Conservation (phyloP, 2,888 invertebrate genomes). For the Eucera pruinosa region DNA sequence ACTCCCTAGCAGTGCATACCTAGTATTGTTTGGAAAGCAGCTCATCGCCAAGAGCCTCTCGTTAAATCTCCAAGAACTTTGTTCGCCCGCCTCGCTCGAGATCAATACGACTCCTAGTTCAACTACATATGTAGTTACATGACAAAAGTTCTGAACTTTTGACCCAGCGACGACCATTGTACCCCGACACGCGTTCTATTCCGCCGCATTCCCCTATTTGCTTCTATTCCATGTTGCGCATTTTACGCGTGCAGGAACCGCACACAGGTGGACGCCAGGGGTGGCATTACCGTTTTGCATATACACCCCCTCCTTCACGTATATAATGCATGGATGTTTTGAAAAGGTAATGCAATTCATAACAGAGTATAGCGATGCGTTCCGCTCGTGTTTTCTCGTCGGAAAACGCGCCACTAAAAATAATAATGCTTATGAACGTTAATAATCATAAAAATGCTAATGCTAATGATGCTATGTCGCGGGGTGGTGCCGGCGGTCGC, state of each 20-base stretch:
- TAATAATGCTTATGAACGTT: conserved; percentile 39
- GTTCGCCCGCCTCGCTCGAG: conserved; percentile 34
- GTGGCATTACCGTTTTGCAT: conserved; percentile 23
- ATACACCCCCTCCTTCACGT: background rate
- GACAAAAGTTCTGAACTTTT: conserved; percentile 65
- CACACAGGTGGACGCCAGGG: background rate
- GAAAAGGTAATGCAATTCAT: conserved; percentile 59
- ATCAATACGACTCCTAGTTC: conserved; percentile 52
- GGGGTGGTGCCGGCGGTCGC: background rate
- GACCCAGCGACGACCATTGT: conserved; percentile 54
- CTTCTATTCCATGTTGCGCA: background rate
- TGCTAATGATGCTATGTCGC: conserved; percentile 22
- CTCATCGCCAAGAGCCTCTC: conserved; percentile 61
- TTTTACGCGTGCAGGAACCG: conserved; percentile 17
- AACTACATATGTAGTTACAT: conserved; percentile 35
- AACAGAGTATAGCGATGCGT: conserved; percentile 27
- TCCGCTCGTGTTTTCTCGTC: background rate
- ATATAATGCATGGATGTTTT: conserved; percentile 40
- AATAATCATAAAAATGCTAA: conserved; percentile 62
- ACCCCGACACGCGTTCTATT: conserved; percentile 23
- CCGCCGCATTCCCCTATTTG: conserved; percentile 3
- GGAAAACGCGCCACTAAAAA: conserved; percentile 7
- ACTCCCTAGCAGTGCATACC: conserved; percentile 20
- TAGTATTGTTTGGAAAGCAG: conserved; percentile 54
- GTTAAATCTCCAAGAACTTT: conserved; percentile 60